Percentiles rank a stretch among this genome's conserved stretches.
These are phyloP conservation scores for Tylochromis polylepis DNA, from an alignment of 2,113 vertebrate species.

Conservation along the genomic window DNA sequence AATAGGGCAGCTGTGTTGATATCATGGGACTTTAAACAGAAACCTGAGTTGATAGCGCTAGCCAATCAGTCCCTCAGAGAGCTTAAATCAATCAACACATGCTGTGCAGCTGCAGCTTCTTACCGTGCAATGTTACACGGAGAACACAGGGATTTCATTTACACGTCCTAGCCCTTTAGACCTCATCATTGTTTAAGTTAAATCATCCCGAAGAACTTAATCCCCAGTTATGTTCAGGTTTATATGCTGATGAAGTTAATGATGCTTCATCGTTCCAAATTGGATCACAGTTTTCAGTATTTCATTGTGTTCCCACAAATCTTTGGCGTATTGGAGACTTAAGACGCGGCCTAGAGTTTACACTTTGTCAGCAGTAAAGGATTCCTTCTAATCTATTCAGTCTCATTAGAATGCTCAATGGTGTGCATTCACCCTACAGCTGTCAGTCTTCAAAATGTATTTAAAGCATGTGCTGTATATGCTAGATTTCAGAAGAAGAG, in stretches of 20 bases:
- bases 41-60: background rate
- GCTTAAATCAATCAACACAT: slow-evolving; percentile 22
- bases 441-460: background rate
- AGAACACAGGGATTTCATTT: background rate
- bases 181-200: slow-evolving; percentile 5
- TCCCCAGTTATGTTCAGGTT: background rate
- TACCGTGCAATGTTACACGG: background rate
- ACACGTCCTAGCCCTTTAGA: background rate
- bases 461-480: background rate
- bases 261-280: background rate
- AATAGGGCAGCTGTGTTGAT: background rate
- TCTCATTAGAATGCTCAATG: slow-evolving; percentile 48
- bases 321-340: slow-evolving; percentile 13
- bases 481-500: background rate
- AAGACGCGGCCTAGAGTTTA: slow-evolving; percentile 26
- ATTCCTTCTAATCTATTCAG: slow-evolving; percentile 56
- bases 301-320: slow-evolving; percentile 15
- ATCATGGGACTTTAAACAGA: slow-evolving; percentile 29
- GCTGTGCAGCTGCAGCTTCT: background rate
- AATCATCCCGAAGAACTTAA: background rate
- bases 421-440: background rate
- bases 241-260: slow-evolving; percentile 26
- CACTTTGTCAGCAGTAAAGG: slow-evolving; percentile 60
- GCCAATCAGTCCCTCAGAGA: background rate
- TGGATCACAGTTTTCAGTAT: slow-evolving; percentile 5